phyloP scores from a whole-genome alignment of 2,797 vertebrate genomes.

The Paratrypauchen microcephalus region DNA sequence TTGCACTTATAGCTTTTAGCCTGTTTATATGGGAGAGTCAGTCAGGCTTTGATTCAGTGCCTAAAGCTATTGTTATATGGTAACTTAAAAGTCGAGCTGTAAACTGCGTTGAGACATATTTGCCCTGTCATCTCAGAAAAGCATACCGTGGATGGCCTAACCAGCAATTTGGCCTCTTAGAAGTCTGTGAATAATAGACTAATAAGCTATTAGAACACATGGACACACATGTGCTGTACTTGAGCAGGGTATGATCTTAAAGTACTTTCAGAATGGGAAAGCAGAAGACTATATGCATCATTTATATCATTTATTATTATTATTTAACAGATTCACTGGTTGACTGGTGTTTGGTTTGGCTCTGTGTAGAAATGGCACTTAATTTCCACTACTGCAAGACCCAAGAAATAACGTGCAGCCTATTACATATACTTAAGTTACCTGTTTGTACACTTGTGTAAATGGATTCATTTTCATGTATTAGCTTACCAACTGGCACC shows the following conservation, averaged over 20 bases:
- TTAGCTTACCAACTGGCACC: not conserved
- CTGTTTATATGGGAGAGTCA: conserved; percentile 58
- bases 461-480: not conserved
- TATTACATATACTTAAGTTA: not conserved
- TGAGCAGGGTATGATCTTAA: conserved; percentile 17
- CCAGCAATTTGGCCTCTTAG: conserved; percentile 68
- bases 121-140: conserved; percentile 69
- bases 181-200: conserved; percentile 60
- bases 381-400: too few relatives aligned
- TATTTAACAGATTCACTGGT: too few relatives aligned
- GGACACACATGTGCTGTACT: conserved; percentile 42
- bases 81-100: conserved; percentile 69
- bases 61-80: conserved; percentile 65
- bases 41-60: conserved; percentile 55
- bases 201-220: conserved; percentile 51
- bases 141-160: conserved; percentile 56
- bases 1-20: conserved; percentile 40
- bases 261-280: not conserved
- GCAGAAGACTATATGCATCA: not conserved
- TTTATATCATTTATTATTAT: too few relatives aligned
- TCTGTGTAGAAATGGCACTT: not conserved
- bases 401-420: not conserved
- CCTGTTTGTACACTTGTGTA: not conserved
- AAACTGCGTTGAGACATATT: conserved; percentile 72
- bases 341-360: not conserved